Evolutionary conservation across 2,113 vertebrate genomes (phyloP), one percentile per base, ranked within the genome.

Genomic region (Entelurus aequoreus): DNA sequence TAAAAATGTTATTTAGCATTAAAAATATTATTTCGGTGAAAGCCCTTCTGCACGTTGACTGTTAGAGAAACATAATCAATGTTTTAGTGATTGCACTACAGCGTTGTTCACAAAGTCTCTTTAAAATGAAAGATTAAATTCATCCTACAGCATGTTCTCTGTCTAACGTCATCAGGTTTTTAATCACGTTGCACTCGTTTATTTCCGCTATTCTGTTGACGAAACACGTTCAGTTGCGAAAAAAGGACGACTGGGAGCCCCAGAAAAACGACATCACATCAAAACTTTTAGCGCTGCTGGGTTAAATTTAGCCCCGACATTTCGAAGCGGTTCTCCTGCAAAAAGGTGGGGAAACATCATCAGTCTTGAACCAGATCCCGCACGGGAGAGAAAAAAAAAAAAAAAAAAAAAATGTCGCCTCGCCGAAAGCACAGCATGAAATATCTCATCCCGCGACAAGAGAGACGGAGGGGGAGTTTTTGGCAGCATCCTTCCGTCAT

Each of bases 321-420:
- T 66, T 60, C 58, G 52, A 69, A 84, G 64, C 62, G 57, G 71
- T 60, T 77, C 69, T 80, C 68, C 68, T 62, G 66, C 38, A 78
- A 81, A 28, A 46, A 82, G 75, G 83, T 81, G 71, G 83, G 55
- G 78, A 73, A 70, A 64, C 65, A 76, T 78, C 62, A 82, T 84
- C 65, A 83, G 63, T 82, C 66, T 71, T 63, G 49, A 56, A 66
- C 56, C 63, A 73, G 66, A 77, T 63, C 69, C 61, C 59, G 71
- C 73, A 60, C 1, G 73, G 78, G 35, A 62, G 49, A 68, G 56
- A 13, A 63, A 74, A 65, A 67, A 62, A 69, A 35, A 11, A 12
- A 53, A 15, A 14, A n/a, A 5, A 44, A 12, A 21, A 74, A 68
- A 59, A 44, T 1, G 2, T 58, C 38, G 60, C 47, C 16, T 63